These are phyloP conservation scores for Drosophila punjabiensis DNA, from an alignment of 1,140 invertebrate genomes.

Conservation along the genomic window DNA sequence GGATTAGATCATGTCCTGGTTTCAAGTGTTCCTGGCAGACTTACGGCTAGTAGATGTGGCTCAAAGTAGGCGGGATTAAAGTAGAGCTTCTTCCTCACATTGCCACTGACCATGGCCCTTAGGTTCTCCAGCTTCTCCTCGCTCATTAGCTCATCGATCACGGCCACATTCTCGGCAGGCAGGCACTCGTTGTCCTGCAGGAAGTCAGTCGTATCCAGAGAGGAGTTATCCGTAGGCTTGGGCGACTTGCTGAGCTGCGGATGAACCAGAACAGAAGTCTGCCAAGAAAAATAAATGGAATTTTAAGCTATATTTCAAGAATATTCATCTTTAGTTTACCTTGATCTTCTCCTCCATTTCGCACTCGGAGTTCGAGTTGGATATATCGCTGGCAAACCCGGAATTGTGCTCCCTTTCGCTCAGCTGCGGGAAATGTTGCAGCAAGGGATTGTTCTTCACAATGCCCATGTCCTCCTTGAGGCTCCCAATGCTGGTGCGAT, in stretches of 20 bases:
- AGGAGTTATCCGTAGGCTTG: slow-evolving; percentile 39
- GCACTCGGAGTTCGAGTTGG: slow-evolving; percentile 84
- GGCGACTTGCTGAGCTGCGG: slow-evolving; percentile 83
- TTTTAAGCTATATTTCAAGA: background rate
- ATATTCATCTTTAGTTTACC: slow-evolving; percentile 22
- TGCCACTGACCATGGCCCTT: slow-evolving; percentile 88
- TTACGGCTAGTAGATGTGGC: slow-evolving; percentile 92
- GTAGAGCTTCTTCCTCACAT: slow-evolving; percentile 91
- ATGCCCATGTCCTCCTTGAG: slow-evolving; percentile 86
- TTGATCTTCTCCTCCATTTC: slow-evolving; percentile 82
- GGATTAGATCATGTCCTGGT: too few species aligned
- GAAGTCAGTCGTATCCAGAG: slow-evolving; percentile 58
- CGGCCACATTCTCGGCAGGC: slow-evolving; percentile 93
- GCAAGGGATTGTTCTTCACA: slow-evolving; percentile 91
- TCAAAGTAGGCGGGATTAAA: slow-evolving; percentile 96
- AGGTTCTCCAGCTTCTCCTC: slow-evolving; percentile 88
- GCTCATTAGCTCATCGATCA: slow-evolving; percentile 91
- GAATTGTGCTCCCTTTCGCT: slow-evolving; percentile 86
- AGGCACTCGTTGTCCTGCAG: slow-evolving; percentile 88
- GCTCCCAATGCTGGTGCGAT: slow-evolving; percentile 65
- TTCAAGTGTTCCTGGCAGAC: slow-evolving; percentile 42
- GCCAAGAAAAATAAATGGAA: slow-evolving; percentile 43
- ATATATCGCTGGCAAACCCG: slow-evolving; percentile 83
- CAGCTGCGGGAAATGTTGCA: slow-evolving; percentile 88
- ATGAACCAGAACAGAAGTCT: slow-evolving; percentile 91